Evolutionary conservation across 2,797 vertebrate species (phyloP).

Genomic region (Danio albolineatus): DNA sequence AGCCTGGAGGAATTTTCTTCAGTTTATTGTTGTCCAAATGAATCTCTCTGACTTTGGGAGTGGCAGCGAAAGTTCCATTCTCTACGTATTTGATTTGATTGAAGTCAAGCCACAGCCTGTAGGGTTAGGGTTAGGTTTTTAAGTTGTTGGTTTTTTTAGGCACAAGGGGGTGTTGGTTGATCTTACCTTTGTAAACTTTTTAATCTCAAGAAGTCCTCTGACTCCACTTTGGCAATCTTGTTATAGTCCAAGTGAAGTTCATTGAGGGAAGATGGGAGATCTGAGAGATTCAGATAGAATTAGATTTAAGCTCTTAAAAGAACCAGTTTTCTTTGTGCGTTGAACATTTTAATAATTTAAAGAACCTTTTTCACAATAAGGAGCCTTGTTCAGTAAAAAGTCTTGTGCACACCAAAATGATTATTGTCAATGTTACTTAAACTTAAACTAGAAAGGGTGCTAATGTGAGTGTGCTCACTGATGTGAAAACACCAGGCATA

Average conservation of each 20-base stretch:
- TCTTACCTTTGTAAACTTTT: conserved; percentile 91
- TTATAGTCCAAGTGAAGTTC: conserved; percentile 96
- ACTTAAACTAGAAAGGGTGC: too few relatives aligned
- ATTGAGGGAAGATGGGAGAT: conserved; percentile 86
- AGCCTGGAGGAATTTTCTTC: conserved; percentile 88
- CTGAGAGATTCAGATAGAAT: conserved; percentile 60
- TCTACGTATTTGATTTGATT: conserved; percentile 95
- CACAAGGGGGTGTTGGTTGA: neutral
- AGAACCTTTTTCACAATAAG: too few relatives aligned
- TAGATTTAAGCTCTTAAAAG: neutral
- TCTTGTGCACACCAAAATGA: too few relatives aligned
- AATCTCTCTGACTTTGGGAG: conserved; percentile 88
- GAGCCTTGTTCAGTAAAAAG: too few relatives aligned
- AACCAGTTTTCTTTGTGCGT: neutral
- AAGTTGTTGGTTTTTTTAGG: neutral
- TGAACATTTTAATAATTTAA: neutral
- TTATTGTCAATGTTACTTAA: too few relatives aligned
- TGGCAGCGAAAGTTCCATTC: conserved; percentile 89
- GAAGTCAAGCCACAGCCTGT: conserved; percentile 90
- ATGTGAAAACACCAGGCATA: too few relatives aligned
- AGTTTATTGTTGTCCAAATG: conserved; percentile 95
- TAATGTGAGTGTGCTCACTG: too few relatives aligned
- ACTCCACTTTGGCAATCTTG: conserved; percentile 90
- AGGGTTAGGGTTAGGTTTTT: conserved; percentile 53
- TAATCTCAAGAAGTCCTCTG: conserved; percentile 93